A percentile compares a stretch with the other conserved stretches of the same genome.
phyloP scores from a whole-genome alignment of 2,113 vertebrate genomes.

The Pampusana beccarii region DNA sequence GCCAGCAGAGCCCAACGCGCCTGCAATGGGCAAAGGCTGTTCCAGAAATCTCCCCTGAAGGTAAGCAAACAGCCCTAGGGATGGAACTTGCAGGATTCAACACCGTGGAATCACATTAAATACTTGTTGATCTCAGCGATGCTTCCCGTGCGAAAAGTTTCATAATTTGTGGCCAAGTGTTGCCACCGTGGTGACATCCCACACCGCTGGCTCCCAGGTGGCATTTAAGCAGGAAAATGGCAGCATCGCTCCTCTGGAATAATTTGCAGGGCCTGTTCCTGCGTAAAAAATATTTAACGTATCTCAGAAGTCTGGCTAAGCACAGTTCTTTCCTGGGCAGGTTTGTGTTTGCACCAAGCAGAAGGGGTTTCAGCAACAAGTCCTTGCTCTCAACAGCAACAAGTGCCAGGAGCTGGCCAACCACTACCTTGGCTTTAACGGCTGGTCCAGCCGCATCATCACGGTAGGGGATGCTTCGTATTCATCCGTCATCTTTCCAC shows the following conservation, averaged over 20 bases:
- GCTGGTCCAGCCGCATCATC: conserved; percentile 79
- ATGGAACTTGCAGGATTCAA: background rate
- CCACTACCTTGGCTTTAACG: conserved; percentile 78
- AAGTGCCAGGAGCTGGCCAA: conserved; percentile 79
- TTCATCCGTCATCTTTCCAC: background rate
- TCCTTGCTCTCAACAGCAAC: conserved; percentile 53
- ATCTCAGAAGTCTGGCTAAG: background rate
- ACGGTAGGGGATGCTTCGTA: conserved; percentile 59
- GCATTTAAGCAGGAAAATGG: background rate
- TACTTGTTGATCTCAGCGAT: background rate
- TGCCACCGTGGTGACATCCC: background rate
- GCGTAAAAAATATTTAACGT: background rate
- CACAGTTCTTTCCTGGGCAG: background rate
- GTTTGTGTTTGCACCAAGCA: conserved; percentile 66
- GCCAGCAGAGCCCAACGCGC: conserved; percentile 73
- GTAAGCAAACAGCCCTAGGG: background rate
- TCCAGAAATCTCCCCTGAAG: conserved; percentile 79
- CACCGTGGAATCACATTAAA: background rate
- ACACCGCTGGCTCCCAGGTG: background rate
- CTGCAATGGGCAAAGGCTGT: conserved; percentile 69
- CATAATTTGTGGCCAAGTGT: background rate
- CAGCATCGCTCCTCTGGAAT: background rate
- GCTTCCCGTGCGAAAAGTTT: background rate
- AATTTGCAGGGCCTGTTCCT: background rate
- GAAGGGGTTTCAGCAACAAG: conserved; percentile 2